These are phyloP conservation scores for Lanistes nyassanus DNA, from an alignment of 1,140 invertebrate species.

Conservation along the genomic window DNA sequence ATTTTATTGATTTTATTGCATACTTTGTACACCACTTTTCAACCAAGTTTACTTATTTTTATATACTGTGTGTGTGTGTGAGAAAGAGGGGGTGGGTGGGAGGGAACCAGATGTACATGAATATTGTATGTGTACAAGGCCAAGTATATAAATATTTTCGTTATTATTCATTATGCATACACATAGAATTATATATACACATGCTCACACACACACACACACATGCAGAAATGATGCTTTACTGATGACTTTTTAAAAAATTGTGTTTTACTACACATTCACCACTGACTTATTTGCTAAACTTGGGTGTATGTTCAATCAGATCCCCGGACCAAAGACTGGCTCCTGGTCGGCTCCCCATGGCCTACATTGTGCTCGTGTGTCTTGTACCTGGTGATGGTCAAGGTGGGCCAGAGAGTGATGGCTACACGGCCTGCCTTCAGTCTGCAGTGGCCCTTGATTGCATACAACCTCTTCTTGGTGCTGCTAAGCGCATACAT, in stretches of 20 bases:
- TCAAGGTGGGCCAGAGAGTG: conserved; percentile 76
- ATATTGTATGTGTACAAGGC: too few relatives aligned
- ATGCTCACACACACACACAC: neutral
- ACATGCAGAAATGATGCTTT: neutral
- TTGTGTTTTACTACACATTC: too few relatives aligned
- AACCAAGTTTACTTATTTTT: too few relatives aligned
- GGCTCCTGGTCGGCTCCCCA: conserved; percentile 68
- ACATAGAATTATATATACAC: neutral
- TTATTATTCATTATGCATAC: too few relatives aligned
- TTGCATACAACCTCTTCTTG: conserved; percentile 87
- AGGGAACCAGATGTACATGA: too few relatives aligned
- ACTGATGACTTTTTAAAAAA: too few relatives aligned
- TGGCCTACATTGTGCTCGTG: conserved; percentile 64
- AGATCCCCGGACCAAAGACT: conserved; percentile 68
- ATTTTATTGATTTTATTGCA: too few relatives aligned
- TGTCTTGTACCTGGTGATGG: conserved; percentile 62
- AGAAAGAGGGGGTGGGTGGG: too few relatives aligned
- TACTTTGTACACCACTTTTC: too few relatives aligned
- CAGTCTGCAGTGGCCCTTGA: conserved; percentile 80
- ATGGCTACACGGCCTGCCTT: conserved; percentile 90
- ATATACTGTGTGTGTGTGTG: too few relatives aligned
- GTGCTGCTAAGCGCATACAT: conserved; percentile 85
- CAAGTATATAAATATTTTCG: too few relatives aligned
- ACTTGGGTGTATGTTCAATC: conserved; percentile 20
- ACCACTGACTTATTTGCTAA: neutral